phyloP scores from a whole-genome alignment of 2,888 invertebrate species.

The Trissonchulus latispiculum region DNA sequence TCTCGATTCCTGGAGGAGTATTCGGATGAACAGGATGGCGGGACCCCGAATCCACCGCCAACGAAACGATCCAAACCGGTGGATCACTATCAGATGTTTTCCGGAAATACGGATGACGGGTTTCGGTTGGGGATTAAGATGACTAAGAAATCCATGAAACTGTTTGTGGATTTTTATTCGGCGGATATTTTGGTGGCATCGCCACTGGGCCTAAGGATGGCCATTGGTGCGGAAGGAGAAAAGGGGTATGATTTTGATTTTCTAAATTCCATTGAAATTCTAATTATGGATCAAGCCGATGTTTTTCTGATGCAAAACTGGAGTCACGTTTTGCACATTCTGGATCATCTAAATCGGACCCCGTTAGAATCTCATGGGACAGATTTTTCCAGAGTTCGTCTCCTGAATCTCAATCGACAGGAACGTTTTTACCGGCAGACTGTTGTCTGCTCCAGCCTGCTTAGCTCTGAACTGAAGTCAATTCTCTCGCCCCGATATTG shows the following conservation, averaged over 20 bases:
- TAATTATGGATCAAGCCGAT: constrained; percentile 81
- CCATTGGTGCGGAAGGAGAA: constrained; percentile 69
- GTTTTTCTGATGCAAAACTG: constrained; percentile 91
- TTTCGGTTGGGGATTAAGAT: constrained; percentile 84
- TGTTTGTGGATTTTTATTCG: constrained; percentile 83
- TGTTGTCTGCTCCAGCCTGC: constrained; percentile 66
- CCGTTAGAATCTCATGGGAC: constrained; percentile 50
- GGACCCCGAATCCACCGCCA: not conserved
- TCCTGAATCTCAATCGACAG: constrained; percentile 81
- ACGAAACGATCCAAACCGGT: not conserved
- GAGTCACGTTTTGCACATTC: constrained; percentile 75
- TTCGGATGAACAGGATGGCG: too few species aligned
- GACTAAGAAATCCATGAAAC: constrained; percentile 80
- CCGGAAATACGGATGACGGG: constrained; percentile 86
- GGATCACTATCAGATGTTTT: constrained; percentile 69
- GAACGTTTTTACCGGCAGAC: constrained; percentile 74
- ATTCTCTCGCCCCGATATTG: constrained; percentile 60
- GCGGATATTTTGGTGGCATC: constrained; percentile 91
- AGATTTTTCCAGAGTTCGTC: constrained; percentile 63
- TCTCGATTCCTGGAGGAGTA: constrained; percentile 72
- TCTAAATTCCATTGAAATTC: constrained; percentile 78
- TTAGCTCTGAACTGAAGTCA: constrained; percentile 68
- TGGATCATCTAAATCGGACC: constrained; percentile 76
- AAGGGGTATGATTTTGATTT: constrained; percentile 57
- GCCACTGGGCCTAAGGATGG: constrained; percentile 76